Percentiles rank a stretch among this genome's conserved stretches.
These are phyloP conservation scores for Galerucella nymphaeae DNA, from an alignment of 2,888 invertebrate species.

Conservation along the genomic window DNA sequence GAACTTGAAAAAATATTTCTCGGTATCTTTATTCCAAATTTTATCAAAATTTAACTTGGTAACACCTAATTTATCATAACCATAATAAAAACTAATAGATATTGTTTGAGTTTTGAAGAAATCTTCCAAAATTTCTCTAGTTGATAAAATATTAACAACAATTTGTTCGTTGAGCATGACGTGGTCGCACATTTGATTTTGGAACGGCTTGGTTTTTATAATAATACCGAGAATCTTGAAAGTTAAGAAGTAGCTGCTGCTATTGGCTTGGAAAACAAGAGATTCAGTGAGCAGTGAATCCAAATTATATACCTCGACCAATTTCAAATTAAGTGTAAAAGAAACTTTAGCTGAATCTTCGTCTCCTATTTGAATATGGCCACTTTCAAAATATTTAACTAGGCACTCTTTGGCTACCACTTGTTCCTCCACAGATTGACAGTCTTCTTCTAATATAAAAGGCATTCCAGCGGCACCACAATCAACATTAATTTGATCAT, in stretches of 20 bases:
- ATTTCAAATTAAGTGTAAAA: constrained; percentile 69
- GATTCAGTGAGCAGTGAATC: constrained; percentile 65
- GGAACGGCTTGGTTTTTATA: constrained; percentile 60
- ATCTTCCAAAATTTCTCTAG: constrained; percentile 51
- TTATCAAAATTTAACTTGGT: constrained; percentile 53
- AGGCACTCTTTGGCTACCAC: constrained; percentile 47
- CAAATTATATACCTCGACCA: constrained; percentile 70
- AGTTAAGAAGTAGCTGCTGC: constrained; percentile 57
- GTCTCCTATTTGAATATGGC: constrained; percentile 69
- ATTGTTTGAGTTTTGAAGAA: constrained; percentile 58
- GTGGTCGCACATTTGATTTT: constrained; percentile 56
- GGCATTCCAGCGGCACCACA: constrained; percentile 49
- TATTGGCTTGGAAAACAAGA: constrained; percentile 56
- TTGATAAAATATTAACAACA: constrained; percentile 56
- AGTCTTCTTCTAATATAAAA: constrained; percentile 51
- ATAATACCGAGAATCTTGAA: constrained; percentile 60
- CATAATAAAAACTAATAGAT: constrained; percentile 56
- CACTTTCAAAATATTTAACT: constrained; percentile 67
- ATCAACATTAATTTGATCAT: constrained; percentile 51
- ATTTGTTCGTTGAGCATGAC: constrained; percentile 60
- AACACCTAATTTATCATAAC: constrained; percentile 55
- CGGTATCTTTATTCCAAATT: constrained; percentile 47
- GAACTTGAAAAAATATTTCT: constrained; percentile 52
- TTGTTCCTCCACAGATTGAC: constrained; percentile 23
- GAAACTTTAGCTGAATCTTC: constrained; percentile 57